phyloP scores from a whole-genome alignment of 2,888 invertebrate species.

The Seladonia tumulorum region DNA sequence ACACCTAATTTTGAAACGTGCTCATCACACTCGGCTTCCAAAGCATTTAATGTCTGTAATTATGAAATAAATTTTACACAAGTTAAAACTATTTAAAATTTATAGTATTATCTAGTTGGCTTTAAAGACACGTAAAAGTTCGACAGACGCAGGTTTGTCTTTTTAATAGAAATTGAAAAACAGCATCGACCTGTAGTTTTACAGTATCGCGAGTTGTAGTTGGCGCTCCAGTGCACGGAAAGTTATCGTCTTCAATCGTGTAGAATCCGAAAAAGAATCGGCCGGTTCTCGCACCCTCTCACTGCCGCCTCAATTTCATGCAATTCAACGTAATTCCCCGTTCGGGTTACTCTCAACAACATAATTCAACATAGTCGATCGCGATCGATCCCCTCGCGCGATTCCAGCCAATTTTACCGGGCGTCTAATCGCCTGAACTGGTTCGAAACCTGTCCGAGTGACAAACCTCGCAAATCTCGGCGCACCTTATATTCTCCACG shows the following conservation, averaged over 20 bases:
- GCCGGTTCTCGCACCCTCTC: not conserved
- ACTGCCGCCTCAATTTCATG: slow-evolving; percentile 18
- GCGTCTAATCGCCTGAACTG: not conserved
- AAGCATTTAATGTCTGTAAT: too few relatives aligned
- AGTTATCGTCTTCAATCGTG: not conserved
- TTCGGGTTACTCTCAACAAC: slow-evolving; percentile 35
- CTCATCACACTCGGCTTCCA: too few relatives aligned
- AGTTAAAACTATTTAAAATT: too few relatives aligned
- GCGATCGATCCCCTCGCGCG: slow-evolving; percentile 7
- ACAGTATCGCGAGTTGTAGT: not conserved
- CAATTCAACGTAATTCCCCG: slow-evolving; percentile 31
- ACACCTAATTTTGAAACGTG: too few relatives aligned
- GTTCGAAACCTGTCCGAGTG: not conserved
- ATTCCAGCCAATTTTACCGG: not conserved
- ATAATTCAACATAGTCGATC: slow-evolving; percentile 30
- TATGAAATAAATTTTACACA: too few relatives aligned
- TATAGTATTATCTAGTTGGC: too few relatives aligned
- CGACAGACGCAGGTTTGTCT: too few relatives aligned
- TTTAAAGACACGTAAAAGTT: too few relatives aligned
- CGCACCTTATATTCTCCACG: too few relatives aligned
- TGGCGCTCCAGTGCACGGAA: not conserved
- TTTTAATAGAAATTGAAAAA: too few relatives aligned
- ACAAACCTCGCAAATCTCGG: not conserved
- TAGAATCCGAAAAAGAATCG: not conserved
- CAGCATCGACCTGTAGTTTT: too few relatives aligned